phyloP scores from a whole-genome alignment of 2,888 invertebrate species.

The Hoplodrina blanda region DNA sequence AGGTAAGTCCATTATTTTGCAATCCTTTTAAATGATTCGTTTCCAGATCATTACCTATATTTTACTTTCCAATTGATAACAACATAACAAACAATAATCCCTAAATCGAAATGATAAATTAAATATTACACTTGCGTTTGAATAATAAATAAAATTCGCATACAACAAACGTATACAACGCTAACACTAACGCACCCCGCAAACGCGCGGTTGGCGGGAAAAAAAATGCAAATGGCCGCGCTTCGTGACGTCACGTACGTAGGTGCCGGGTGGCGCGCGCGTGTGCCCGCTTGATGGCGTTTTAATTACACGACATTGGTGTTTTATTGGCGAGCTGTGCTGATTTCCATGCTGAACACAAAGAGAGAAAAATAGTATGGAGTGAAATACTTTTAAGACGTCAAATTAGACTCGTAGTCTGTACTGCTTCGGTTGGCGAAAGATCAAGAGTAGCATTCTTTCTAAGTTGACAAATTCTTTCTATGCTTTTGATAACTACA shows the following conservation, averaged over 20 bases:
- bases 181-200: conserved; percentile 62
- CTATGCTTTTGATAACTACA: background rate
- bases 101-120: conserved; percentile 1
- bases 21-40: no score
- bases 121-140: conserved; percentile 26
- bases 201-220: conserved; percentile 76
- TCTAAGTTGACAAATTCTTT: background rate
- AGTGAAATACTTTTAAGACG: conserved; percentile 20
- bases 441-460: background rate
- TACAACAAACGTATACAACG: conserved; percentile 33
- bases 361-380: conserved; percentile 45
- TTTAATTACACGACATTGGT: conserved; percentile 77
- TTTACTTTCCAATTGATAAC: background rate
- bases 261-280: conserved; percentile 64
- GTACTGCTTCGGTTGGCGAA: background rate
- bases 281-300: conserved; percentile 74
- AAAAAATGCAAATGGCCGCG: conserved; percentile 82
- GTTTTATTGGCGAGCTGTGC: conserved; percentile 72
- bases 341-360: conserved; percentile 59
- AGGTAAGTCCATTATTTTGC: no score
- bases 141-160: conserved; percentile 43
- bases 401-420: background rate
- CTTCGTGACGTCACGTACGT: conserved; percentile 80
- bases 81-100: background rate
- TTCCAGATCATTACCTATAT: background rate